Evolutionary conservation across 2,113 vertebrate genomes (phyloP).

Genomic region (Petrocephalus microphthalmus): DNA sequence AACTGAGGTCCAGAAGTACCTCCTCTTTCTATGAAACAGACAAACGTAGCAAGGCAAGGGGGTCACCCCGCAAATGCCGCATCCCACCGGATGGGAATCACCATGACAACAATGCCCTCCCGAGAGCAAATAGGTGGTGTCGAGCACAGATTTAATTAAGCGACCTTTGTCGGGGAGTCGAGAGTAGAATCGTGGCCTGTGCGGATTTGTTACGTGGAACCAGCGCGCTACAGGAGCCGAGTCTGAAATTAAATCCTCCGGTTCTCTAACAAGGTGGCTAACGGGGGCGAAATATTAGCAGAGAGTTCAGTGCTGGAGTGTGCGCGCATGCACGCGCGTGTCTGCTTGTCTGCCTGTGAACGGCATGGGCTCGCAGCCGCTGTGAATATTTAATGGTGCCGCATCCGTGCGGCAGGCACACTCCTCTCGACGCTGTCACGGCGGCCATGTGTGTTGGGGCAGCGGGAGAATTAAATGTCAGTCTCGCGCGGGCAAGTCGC

Average conservation of each 20-base stretch:
- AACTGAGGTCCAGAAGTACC: not conserved
- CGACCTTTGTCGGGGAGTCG: not conserved
- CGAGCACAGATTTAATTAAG: conserved; percentile 4
- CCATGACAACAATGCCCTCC: conserved; percentile 20
- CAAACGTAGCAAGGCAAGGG: not conserved
- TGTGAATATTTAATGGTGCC: conserved; percentile 1
- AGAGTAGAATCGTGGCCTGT: not conserved
- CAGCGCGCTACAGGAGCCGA: not conserved
- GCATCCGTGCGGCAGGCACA: not conserved
- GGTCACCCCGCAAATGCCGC: not conserved
- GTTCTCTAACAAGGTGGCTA: not conserved
- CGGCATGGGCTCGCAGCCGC: not conserved
- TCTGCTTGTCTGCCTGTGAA: not conserved
- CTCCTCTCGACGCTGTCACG: not conserved
- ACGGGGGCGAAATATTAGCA: not conserved
- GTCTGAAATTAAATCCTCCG: not conserved
- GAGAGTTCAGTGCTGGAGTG: not conserved
- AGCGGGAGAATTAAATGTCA: not conserved
- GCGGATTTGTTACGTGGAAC: not conserved
- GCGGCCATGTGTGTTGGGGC: not conserved
- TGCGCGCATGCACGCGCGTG: not conserved
- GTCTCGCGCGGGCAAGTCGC: not conserved
- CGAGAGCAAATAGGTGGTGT: not conserved
- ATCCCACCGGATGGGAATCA: not conserved
- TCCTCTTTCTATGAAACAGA: not conserved